These are phyloP conservation scores for Thryonomys swinderianus DNA, from an alignment of 2,113 vertebrate genomes.

Conservation along the genomic window DNA sequence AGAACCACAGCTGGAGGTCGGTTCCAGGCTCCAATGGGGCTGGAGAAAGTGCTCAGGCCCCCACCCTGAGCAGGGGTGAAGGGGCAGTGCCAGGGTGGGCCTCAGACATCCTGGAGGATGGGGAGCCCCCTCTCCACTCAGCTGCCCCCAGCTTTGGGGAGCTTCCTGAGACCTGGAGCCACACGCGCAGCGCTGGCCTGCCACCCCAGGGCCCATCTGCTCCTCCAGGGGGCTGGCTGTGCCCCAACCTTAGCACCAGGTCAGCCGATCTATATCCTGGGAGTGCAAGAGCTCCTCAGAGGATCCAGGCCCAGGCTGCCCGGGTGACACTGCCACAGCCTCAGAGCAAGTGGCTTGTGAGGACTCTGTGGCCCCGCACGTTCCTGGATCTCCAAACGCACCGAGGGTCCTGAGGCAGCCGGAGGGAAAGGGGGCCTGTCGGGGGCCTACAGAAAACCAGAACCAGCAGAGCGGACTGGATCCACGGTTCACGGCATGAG, in stretches of 20 bases:
- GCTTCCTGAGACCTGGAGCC: neutral
- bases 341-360: rapidly evolving
- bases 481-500: too few species aligned
- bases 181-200: too few species aligned
- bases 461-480: neutral
- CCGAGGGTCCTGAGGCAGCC: rapidly evolving
- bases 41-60: neutral
- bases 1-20: neutral
- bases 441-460: neutral
- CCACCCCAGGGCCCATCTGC: rapidly evolving
- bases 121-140: rapidly evolving
- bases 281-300: rapidly evolving
- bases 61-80: neutral
- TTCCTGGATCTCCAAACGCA: neutral
- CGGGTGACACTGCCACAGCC: neutral
- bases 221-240: rapidly evolving
- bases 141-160: rapidly evolving
- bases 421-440: rapidly evolving
- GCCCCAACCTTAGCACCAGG: neutral
- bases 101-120: rapidly evolving
- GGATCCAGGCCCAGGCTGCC: neutral
- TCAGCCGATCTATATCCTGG: rapidly evolving
- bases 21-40: neutral
- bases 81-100: too few species aligned
- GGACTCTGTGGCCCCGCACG: rapidly evolving